Conservation (phyloP, 2,113 vertebrate species). For the Paedocypris sp. region DNA sequence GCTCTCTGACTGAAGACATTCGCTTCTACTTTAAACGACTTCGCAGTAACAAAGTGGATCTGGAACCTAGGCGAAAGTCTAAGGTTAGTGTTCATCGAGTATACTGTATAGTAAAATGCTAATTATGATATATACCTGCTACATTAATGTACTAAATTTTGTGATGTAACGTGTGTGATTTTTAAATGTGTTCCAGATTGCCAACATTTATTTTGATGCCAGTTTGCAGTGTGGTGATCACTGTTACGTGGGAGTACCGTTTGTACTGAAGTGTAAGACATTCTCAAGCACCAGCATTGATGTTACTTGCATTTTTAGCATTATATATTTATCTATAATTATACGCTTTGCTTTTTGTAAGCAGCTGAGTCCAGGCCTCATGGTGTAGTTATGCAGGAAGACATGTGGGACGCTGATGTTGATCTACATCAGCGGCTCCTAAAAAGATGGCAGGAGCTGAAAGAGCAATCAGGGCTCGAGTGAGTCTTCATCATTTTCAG, state of each 20-base stretch:
- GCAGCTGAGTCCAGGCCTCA: conserved; percentile 77
- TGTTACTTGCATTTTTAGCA: neutral
- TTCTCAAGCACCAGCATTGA: neutral
- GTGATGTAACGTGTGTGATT: neutral
- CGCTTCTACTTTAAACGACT: conserved; percentile 90
- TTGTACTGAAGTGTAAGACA: conserved; percentile 89
- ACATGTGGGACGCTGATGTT: conserved; percentile 84
- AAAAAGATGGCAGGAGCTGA: conserved; percentile 77
- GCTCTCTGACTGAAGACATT: conserved; percentile 80
- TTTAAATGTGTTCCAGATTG: conserved; percentile 70
- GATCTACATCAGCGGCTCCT: conserved; percentile 83
- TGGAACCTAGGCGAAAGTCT: conserved; percentile 89
- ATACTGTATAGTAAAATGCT: too few relatives aligned
- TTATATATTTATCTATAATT: neutral
- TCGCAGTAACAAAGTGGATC: conserved; percentile 83
- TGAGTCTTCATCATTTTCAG: conserved; percentile 42
- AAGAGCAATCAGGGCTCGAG: conserved; percentile 71
- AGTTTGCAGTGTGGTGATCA: conserved; percentile 84
- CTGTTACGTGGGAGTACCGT: conserved; percentile 91
- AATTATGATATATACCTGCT: too few relatives aligned
- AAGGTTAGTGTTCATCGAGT: too few relatives aligned
- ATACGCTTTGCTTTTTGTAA: neutral
- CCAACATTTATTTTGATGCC: conserved; percentile 97
- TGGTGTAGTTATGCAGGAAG: conserved; percentile 77
- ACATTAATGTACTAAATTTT: neutral